Conservation (phyloP, 1,140 invertebrate genomes). For the Solenopsis fugax region DNA sequence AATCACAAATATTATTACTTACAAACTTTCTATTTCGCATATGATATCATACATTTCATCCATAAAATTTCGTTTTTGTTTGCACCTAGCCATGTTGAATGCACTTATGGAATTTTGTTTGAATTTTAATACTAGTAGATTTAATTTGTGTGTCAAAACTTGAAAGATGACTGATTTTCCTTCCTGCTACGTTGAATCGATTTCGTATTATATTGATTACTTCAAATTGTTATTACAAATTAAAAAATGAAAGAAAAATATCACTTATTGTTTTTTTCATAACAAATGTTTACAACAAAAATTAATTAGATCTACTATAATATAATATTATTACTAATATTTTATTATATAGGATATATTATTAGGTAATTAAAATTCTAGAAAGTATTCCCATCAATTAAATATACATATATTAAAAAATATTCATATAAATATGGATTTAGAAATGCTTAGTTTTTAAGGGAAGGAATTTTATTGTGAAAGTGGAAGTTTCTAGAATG, state of each 20-base stretch:
- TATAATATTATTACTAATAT: background rate
- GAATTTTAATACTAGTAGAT: conserved; percentile 1
- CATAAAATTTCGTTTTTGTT: conserved; percentile 72
- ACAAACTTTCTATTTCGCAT: conserved; percentile 72
- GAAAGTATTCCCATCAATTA: too few relatives aligned
- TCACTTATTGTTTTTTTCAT: background rate
- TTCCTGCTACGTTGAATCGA: background rate
- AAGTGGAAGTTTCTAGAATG: too few relatives aligned
- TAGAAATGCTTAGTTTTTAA: too few relatives aligned
- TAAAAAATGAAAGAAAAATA: background rate
- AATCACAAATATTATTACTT: conserved; percentile 32
- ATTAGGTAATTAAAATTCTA: too few relatives aligned
- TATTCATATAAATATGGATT: too few relatives aligned
- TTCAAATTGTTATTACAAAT: background rate
- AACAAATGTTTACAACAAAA: background rate
- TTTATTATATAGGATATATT: background rate
- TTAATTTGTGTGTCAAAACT: background rate
- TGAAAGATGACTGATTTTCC: background rate
- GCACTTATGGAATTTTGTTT: background rate
- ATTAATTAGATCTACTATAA: background rate
- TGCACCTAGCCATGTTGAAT: conserved; percentile 61
- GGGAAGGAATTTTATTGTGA: too few relatives aligned
- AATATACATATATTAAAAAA: too few relatives aligned
- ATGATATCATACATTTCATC: conserved; percentile 73
- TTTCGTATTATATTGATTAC: background rate